These are phyloP conservation scores for Harpalus rubripes DNA, from an alignment of 2,888 invertebrate genomes.

Conservation along the genomic window DNA sequence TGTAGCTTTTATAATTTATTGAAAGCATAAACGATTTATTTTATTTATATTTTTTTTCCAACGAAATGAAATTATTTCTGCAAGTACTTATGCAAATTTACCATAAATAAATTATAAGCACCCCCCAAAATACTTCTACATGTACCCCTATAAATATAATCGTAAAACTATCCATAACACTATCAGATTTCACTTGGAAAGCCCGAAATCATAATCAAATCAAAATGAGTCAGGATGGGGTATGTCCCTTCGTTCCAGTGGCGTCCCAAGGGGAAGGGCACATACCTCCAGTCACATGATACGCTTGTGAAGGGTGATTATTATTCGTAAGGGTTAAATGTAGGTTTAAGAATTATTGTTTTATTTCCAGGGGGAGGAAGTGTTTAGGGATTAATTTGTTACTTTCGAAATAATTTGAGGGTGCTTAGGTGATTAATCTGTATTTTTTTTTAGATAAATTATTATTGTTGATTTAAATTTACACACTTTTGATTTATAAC, in stretches of 20 bases:
- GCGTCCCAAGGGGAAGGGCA: conserved; percentile 32
- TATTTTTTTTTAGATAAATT: too few relatives aligned
- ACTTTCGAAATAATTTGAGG: conserved; percentile 28
- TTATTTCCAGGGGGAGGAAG: conserved; percentile 26
- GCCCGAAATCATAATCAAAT: conserved; percentile 71
- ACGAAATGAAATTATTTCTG: neutral
- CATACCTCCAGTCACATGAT: conserved; percentile 53
- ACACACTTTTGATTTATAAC: too few relatives aligned
- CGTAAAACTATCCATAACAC: neutral
- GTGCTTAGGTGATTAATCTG: neutral
- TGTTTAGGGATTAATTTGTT: conserved; percentile 62
- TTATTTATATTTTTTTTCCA: too few relatives aligned
- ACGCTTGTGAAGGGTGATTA: conserved; percentile 52
- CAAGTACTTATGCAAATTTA: neutral
- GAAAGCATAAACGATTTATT: too few relatives aligned
- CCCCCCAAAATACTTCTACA: neutral
- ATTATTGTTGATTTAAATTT: too few relatives aligned
- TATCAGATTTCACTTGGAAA: neutral
- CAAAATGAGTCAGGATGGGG: conserved; percentile 70
- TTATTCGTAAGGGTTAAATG: conserved; percentile 56
- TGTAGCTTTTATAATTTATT: too few relatives aligned
- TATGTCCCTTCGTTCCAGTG: conserved; percentile 68
- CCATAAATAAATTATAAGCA: neutral
- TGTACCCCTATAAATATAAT: neutral
- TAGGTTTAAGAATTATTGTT: conserved; percentile 62